Percentiles rank a stretch among this genome's conserved stretches.
phyloP scores from a whole-genome alignment of 2,888 invertebrate species.

The Hyposoter dolosus region DNA sequence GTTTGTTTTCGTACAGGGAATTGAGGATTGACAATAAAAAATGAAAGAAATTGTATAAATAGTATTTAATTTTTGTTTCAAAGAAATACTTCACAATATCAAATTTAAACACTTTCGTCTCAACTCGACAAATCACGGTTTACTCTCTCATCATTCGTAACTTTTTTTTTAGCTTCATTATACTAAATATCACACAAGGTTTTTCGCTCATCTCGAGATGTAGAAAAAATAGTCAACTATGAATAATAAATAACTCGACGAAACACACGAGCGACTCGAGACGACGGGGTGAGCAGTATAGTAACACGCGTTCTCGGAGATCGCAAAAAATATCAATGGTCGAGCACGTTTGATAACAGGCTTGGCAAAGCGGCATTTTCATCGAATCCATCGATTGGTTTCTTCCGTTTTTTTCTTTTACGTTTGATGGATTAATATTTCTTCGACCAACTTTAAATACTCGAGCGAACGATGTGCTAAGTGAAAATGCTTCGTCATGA shows the following conservation, averaged over 20 bases:
- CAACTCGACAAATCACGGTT: conserved; percentile 50
- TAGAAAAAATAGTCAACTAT: conserved; percentile 52
- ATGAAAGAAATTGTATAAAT: conserved; percentile 76
- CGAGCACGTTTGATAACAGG: conserved; percentile 19
- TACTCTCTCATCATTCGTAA: conserved; percentile 67
- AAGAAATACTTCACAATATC: conserved; percentile 80
- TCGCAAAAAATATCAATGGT: conserved; percentile 48
- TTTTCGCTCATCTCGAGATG: conserved; percentile 63
- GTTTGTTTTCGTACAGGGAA: neutral
- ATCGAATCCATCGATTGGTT: conserved; percentile 16
- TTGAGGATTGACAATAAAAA: conserved; percentile 50
- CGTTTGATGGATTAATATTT: neutral
- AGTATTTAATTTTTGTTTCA: conserved; percentile 78
- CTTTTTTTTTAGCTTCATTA: conserved; percentile 52
- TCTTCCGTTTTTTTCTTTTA: neutral
- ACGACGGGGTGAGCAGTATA: conserved; percentile 40
- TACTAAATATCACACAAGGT: conserved; percentile 81
- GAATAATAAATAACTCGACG: conserved; percentile 67
- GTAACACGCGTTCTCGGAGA: conserved; percentile 14
- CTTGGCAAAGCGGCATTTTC: conserved; percentile 26
- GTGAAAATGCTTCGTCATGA: conserved; percentile 13
- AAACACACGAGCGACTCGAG: conserved; percentile 54
- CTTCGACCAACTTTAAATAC: neutral
- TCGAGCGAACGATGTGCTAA: conserved; percentile 16
- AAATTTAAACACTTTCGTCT: conserved; percentile 68